Evolutionary conservation across 2,113 vertebrate genomes (phyloP), one percentile per base, ranked within the genome.

Genomic region (Strigops habroptila): DNA sequence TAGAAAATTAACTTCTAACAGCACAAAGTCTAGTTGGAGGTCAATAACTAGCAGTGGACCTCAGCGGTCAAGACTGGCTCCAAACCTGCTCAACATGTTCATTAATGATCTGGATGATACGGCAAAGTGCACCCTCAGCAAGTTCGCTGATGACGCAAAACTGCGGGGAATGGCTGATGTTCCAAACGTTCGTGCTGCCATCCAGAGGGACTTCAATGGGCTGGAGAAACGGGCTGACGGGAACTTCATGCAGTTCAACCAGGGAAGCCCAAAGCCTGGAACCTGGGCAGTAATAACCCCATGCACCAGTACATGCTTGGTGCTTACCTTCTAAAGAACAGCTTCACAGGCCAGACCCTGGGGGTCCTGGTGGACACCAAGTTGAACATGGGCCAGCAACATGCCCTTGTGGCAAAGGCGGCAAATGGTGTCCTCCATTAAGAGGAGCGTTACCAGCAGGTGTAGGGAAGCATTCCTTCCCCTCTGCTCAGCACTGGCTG

Each of bases 251-350:
- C 44, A n/a, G 8, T 10, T 44, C 22, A 51, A 2, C 31, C 3
- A 14, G 65, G 10, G 6, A 44, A 44, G 9, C 18, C 37, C 15
- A 33, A 37, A 71, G 33, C 37, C 5, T 37, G 1, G 0, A 23
- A 25, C 1, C 1, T 12, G 27, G 25, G 43, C 12, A 11, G 55
- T 0, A 1, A 48, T 3, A 64, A 43, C 14, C 15, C 18, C 4
- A 8, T 0, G 7, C n/a, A 41, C 5, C n/a, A 31, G 71, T 25
- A 57, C n/a, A 23, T 3, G 1, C 35, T 17, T 27, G 25, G 24
- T 41, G n/a, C 41, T 4, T n/a, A 48, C 18, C 69, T 28, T 60
- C 70, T 39, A 60, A 15, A 18, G 57, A 73, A 13, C 49, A 43
- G 59, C 68, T 31, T 31, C 43, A 17, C 10, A 21, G 49, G n/a